These are phyloP conservation scores for Cuculus canorus DNA, from an alignment of 2,797 vertebrate genomes.

Conservation along the genomic window DNA sequence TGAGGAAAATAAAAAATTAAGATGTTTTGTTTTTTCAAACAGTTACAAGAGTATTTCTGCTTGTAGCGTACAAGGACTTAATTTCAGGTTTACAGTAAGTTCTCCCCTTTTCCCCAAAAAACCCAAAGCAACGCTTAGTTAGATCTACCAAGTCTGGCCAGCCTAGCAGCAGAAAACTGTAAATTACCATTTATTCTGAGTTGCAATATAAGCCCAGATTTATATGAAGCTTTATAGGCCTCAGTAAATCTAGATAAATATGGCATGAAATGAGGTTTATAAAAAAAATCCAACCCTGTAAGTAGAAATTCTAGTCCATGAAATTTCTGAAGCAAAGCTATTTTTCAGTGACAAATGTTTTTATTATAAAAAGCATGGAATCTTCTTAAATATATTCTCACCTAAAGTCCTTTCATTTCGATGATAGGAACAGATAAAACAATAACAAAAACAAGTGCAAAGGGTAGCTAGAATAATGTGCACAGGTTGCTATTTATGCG, in stretches of 20 bases:
- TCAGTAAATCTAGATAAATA: conserved; percentile 13
- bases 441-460: conserved; percentile 3
- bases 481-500: accelerated
- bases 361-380: not conserved
- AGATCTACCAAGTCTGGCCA: not conserved
- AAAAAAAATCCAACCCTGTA: not conserved
- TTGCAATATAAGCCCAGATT: not conserved
- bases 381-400: not conserved
- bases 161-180: not conserved
- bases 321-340: not conserved
- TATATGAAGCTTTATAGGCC: not conserved
- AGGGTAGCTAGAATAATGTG: not conserved
- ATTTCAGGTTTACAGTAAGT: not conserved
- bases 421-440: not conserved
- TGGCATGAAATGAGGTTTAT: not conserved
- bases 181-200: not conserved
- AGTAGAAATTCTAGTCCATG: not conserved
- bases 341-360: not conserved
- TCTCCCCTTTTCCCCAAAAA: not conserved
- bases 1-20: not conserved
- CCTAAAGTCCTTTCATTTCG: not conserved
- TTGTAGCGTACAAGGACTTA: not conserved
- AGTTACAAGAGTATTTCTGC: not conserved
- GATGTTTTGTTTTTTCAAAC: not conserved
- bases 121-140: not conserved